These are phyloP conservation scores for Oryzaephilus surinamensis DNA, from an alignment of 1,140 invertebrate species.

Conservation along the genomic window DNA sequence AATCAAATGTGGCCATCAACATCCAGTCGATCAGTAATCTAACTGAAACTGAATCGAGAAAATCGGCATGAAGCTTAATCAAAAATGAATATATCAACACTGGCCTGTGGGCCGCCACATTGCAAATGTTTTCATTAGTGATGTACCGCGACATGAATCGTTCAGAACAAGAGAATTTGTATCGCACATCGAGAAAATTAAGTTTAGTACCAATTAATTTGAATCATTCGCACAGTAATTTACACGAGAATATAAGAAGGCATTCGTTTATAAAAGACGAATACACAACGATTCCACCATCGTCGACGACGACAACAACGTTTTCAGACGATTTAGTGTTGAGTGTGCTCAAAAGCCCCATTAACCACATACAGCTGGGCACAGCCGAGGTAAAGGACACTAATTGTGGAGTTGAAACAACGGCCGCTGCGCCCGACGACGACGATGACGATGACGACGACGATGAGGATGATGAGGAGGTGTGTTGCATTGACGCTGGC, in stretches of 20 bases:
- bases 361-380: constrained; percentile 34
- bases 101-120: too few species aligned
- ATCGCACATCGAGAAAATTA: constrained; percentile 48
- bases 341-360: constrained; percentile 47
- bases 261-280: neutral
- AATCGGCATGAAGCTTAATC: too few species aligned
- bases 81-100: too few species aligned
- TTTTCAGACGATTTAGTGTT: constrained; percentile 42
- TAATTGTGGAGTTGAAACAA: constrained; percentile 29
- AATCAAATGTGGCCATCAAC: too few species aligned
- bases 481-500: neutral
- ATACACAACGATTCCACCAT: neutral
- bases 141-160: constrained; percentile 46
- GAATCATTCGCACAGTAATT: constrained; percentile 2
- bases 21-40: too few species aligned
- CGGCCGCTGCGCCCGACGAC: constrained; percentile 32
- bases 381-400: constrained; percentile 15
- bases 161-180: constrained; percentile 49
- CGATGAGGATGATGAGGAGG: constrained; percentile 28
- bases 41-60: too few species aligned
- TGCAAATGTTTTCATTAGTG: constrained; percentile 32
- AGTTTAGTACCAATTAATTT: constrained; percentile 33
- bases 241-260: constrained; percentile 2
- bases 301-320: constrained; percentile 17
- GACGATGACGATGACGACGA: constrained; percentile 32